Percentiles rank a stretch among this genome's conserved stretches.
These are phyloP conservation scores for Eupsilia transversa DNA, from an alignment of 2,888 invertebrate species.

Conservation along the genomic window DNA sequence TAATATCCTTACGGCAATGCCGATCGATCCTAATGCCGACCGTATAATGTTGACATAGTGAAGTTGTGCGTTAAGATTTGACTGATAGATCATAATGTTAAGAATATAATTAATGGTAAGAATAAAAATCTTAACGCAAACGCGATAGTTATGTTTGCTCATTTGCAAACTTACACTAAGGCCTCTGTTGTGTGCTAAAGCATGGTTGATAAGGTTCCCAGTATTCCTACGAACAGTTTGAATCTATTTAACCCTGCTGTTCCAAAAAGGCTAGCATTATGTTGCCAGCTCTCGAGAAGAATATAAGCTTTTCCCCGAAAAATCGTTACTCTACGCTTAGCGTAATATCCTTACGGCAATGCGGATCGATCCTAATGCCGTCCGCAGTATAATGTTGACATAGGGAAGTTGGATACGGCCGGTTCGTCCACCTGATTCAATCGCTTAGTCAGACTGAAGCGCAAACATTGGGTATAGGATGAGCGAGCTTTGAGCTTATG, in stretches of 20 bases:
- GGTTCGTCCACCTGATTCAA: conserved; percentile 23
- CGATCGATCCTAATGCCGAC: conserved; percentile 24
- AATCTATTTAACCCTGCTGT: neutral
- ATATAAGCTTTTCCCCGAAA: conserved; percentile 9
- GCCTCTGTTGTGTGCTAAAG: neutral
- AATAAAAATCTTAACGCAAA: too few relatives aligned
- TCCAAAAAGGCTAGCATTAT: neutral
- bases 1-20: conserved; percentile 28
- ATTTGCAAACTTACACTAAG: too few relatives aligned
- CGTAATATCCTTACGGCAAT: conserved; percentile 26
- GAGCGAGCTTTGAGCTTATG: conserved; percentile 10
- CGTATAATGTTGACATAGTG: conserved; percentile 29
- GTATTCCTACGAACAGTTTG: neutral
- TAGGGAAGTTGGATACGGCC: neutral
- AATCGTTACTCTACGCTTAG: conserved; percentile 18
- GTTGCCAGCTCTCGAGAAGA: neutral
- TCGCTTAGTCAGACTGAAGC: conserved; percentile 20
- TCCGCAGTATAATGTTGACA: conserved; percentile 34
- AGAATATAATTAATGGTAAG: too few relatives aligned
- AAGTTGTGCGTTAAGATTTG: too few relatives aligned
- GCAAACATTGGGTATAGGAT: neutral
- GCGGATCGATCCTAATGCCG: conserved; percentile 26
- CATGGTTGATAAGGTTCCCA: neutral
- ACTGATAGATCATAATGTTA: too few relatives aligned
- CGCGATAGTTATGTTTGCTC: too few relatives aligned